Percentiles rank a stretch among this genome's conserved stretches.
Conservation (phyloP, 2,113 vertebrate species). For the Ibidorhyncha struthersii region DNA sequence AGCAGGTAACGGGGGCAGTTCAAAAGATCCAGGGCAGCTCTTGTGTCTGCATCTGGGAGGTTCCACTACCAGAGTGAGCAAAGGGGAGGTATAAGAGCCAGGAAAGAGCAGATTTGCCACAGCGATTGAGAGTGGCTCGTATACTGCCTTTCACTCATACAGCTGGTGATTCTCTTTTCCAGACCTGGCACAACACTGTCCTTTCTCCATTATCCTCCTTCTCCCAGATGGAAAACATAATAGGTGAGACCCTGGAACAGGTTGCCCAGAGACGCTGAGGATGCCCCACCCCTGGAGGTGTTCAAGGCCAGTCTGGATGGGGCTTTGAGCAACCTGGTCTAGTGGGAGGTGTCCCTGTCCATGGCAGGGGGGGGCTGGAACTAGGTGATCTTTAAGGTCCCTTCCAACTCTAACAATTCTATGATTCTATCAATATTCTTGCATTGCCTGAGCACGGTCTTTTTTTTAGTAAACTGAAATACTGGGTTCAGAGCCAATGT, state of each 20-base stretch:
- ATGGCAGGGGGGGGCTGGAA: neutral
- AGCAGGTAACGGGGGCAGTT: neutral
- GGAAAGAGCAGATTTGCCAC: neutral
- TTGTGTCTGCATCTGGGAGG: neutral
- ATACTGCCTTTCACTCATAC: neutral
- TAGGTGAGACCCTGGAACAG: neutral
- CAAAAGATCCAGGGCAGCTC: neutral
- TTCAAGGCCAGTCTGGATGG: neutral
- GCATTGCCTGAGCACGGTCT: neutral
- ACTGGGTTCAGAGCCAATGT: slow-evolving; percentile 6
- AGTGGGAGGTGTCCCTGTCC: neutral
- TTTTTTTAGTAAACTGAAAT: slow-evolving; percentile 26
- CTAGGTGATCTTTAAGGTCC: neutral
- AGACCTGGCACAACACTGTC: neutral
- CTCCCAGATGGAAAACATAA: neutral
- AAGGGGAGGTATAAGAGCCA: neutral
- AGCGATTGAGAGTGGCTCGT: neutral
- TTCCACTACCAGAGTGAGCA: neutral
- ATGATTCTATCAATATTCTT: neutral
- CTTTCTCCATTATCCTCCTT: neutral
- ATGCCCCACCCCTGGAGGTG: neutral
- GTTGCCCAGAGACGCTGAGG: neutral
- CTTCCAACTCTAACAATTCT: neutral
- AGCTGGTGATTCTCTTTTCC: neutral
- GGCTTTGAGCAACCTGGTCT: neutral